These are phyloP conservation scores for Spheniscus mendiculus DNA, from an alignment of 2,113 vertebrate genomes.

Conservation along the genomic window DNA sequence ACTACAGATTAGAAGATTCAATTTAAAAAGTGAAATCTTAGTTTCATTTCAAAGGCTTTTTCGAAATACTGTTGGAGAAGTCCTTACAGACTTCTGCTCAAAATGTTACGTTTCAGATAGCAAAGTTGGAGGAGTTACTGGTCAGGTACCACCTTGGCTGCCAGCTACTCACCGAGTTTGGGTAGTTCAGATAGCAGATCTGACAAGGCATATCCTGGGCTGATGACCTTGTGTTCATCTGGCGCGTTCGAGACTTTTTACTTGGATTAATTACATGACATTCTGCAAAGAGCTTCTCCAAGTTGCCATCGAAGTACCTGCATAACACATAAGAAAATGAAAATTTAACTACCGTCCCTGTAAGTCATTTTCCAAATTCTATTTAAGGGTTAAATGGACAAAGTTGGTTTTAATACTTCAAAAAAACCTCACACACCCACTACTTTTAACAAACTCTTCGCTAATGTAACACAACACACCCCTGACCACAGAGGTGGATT, in stretches of 20 bases:
- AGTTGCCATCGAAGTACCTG: conserved; percentile 99
- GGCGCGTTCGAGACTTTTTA: conserved; percentile 96
- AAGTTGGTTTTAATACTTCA: not conserved
- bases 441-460: not conserved
- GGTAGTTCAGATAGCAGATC: conserved; percentile 99
- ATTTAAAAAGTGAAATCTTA: not conserved
- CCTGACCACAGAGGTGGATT: not conserved
- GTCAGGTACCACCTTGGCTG: not conserved
- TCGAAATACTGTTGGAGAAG: not conserved
- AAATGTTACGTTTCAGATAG: rapidly evolving
- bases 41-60: not conserved
- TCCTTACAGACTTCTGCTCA: not conserved
- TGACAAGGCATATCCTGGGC: conserved; percentile 99
- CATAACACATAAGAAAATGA: conserved; percentile 16
- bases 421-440: not conserved
- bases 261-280: conserved; percentile 99
- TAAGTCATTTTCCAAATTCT: not conserved
- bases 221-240: conserved; percentile 98
- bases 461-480: not conserved
- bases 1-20: not conserved
- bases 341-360: not conserved
- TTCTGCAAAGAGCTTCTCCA: conserved; percentile 99
- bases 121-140: rapidly evolving
- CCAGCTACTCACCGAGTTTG: conserved; percentile 90
- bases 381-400: not conserved